Conservation (phyloP, 1,140 invertebrate genomes). For the Spodoptera litura region DNA sequence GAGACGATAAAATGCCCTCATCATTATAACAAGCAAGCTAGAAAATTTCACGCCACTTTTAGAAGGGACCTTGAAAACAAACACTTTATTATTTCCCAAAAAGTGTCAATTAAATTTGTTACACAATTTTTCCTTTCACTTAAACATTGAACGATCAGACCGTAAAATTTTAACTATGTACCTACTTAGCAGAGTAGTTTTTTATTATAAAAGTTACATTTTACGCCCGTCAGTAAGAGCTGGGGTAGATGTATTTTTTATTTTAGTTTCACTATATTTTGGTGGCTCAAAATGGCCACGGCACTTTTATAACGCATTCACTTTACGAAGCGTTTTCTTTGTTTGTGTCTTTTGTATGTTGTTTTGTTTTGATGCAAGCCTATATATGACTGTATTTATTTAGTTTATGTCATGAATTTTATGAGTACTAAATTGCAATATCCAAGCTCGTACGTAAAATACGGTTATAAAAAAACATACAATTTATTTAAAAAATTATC, state of each 20-base stretch:
- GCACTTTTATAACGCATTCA: conserved; percentile 32
- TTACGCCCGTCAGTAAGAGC: conserved; percentile 21
- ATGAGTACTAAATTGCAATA: no score
- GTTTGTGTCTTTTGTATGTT: conserved; percentile 5
- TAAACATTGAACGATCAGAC: conserved; percentile 1
- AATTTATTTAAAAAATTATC: no score
- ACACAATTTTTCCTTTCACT: conserved; percentile 12
- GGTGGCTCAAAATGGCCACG: conserved; percentile 18
- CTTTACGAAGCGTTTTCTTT: conserved; percentile 1
- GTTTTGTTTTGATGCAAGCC: background rate
- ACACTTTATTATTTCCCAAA: background rate
- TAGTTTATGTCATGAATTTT: no score
- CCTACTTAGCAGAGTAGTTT: conserved; percentile 31
- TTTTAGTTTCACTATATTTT: conserved; percentile 31
- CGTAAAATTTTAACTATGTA: conserved; percentile 37
- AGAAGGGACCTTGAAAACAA: no score
- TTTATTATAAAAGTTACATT: conserved; percentile 37
- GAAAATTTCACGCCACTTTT: no score
- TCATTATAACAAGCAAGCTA: no score
- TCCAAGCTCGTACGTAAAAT: no score
- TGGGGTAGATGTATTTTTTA: conserved; percentile 27
- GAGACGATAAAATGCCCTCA: no score
- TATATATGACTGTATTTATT: background rate
- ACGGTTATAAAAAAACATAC: no score
- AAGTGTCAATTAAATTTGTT: background rate